Conservation (phyloP, 2,113 vertebrate genomes). For the Gobio gobio region DNA sequence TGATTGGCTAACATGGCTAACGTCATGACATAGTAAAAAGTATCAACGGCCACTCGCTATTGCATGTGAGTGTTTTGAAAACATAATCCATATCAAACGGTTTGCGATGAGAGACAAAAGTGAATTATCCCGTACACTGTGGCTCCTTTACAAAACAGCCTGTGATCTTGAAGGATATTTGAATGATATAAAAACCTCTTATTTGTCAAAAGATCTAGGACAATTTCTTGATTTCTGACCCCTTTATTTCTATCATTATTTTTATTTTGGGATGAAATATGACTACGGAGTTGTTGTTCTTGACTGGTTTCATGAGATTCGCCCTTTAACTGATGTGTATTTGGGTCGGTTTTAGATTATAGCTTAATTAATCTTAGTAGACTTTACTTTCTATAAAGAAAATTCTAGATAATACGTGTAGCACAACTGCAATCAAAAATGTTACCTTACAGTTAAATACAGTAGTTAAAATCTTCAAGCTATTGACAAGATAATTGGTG, state of each 20-base stretch:
- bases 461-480: neutral
- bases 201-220: no score
- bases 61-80: no score
- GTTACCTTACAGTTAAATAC: neutral
- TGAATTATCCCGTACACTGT: no score
- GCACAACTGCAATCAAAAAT: conserved; percentile 4
- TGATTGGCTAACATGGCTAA: no score
- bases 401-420: neutral
- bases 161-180: no score
- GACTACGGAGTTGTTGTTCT: neutral
- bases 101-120: no score
- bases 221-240: no score
- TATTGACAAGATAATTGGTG: conserved; percentile 14
- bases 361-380: neutral
- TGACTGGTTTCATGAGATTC: neutral
- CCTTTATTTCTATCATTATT: neutral
- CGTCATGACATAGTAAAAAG: no score
- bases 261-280: neutral
- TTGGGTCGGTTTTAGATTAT: neutral
- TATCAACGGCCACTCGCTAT: no score
- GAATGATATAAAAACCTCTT: no score
- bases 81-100: no score
- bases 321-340: neutral
- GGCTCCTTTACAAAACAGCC: no score
- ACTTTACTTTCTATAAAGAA: neutral